Conservation (phyloP, 2,888 invertebrate species). For the Taphrorychus bicolor region DNA sequence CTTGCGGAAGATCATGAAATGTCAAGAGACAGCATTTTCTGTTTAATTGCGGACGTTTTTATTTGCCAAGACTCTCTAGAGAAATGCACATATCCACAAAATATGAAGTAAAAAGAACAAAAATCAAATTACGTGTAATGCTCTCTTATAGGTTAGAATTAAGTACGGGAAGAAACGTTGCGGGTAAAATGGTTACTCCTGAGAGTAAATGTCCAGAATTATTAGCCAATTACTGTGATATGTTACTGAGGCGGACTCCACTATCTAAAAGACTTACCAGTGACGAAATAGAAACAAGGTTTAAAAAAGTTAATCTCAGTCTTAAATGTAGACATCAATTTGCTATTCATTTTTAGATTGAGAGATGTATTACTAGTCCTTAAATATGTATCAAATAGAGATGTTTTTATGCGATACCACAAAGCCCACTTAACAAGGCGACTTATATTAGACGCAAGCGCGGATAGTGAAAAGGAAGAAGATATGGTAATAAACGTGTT, state of each 20-base stretch:
- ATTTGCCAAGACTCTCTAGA: too few species aligned
- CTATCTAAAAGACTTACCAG: slow-evolving; percentile 94
- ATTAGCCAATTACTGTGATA: slow-evolving; percentile 99
- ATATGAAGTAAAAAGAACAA: too few species aligned
- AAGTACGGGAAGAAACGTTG: slow-evolving; percentile 68
- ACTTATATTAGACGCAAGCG: slow-evolving; percentile 94
- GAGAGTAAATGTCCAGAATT: slow-evolving; percentile 99
- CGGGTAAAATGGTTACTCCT: slow-evolving; percentile 75
- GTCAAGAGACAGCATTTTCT: too few species aligned
- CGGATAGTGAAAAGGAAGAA: slow-evolving; percentile 99
- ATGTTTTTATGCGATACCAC: slow-evolving; percentile 99
- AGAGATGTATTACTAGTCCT: slow-evolving; percentile 94
- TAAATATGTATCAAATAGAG: slow-evolving; percentile 99
- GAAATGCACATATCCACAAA: too few species aligned
- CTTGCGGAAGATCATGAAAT: too few species aligned
- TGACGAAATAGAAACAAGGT: slow-evolving; percentile 88
- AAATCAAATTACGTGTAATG: too few species aligned
- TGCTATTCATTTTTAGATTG: slow-evolving; percentile 68
- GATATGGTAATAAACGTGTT: too few species aligned
- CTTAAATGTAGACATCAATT: background rate
- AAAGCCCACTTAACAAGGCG: slow-evolving; percentile 96
- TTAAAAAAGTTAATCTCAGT: background rate
- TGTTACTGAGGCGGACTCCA: slow-evolving; percentile 95
- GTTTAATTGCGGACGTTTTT: too few species aligned
- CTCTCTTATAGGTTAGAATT: slow-evolving; percentile 63